A percentile compares a stretch with the other conserved stretches of the same genome.
Evolutionary conservation across 2,797 vertebrate genomes (phyloP).

Genomic region (Pseudomugil tenellus): DNA sequence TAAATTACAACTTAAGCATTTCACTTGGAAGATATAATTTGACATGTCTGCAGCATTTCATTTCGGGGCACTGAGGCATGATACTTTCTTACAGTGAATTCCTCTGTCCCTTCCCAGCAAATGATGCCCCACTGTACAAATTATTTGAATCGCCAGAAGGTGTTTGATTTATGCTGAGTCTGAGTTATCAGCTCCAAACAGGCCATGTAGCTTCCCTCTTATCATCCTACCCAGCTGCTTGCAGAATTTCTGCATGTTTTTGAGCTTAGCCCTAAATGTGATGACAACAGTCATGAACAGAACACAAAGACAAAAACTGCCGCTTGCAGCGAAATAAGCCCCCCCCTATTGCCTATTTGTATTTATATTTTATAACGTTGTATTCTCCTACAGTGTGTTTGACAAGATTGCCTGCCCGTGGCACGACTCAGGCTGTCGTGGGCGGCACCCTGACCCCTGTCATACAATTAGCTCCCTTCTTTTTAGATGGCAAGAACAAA

Average conservation of each 20-base stretch:
- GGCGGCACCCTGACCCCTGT: slow-evolving; percentile 61
- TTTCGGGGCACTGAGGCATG: slow-evolving; percentile 67
- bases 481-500: slow-evolving; percentile 80
- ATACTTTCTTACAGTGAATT: slow-evolving; percentile 62
- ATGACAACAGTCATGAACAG: slow-evolving; percentile 74
- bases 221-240: slow-evolving; percentile 76
- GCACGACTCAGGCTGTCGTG: slow-evolving; percentile 56
- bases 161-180: slow-evolving; percentile 82
- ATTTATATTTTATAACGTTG: slow-evolving; percentile 23
- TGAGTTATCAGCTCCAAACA: slow-evolving; percentile 79
- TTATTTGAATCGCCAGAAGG: slow-evolving; percentile 77
- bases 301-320: slow-evolving; percentile 77
- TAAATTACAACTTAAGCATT: slow-evolving; percentile 67
- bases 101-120: slow-evolving; percentile 60
- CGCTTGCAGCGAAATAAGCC: slow-evolving; percentile 68
- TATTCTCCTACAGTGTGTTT: slow-evolving; percentile 70
- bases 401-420: slow-evolving; percentile 74
- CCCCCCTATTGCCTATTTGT: slow-evolving; percentile 49
- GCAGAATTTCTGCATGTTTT: slow-evolving; percentile 75
- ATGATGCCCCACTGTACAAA: slow-evolving; percentile 73
- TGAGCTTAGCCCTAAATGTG: slow-evolving; percentile 78
- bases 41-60: slow-evolving; percentile 71
- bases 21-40: slow-evolving; percentile 67
- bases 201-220: slow-evolving; percentile 77
- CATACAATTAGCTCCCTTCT: slow-evolving; percentile 77